Evolutionary conservation across 2,888 invertebrate genomes (phyloP).

Genomic region (Petrolisthes cinctipes): DNA sequence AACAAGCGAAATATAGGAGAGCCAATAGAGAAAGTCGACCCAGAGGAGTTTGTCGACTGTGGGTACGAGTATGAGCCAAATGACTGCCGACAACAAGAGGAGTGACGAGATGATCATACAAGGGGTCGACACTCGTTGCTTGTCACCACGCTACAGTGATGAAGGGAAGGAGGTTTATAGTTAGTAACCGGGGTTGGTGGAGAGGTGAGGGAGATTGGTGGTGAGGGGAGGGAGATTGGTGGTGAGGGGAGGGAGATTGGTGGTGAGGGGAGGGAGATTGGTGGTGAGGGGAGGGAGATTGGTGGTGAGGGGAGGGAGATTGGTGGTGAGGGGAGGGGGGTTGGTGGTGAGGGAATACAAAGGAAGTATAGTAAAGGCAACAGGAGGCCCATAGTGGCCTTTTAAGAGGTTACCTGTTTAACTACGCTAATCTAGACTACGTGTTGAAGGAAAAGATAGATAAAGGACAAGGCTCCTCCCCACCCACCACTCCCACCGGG

Average conservation of each 20-base stretch:
- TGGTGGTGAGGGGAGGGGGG: background rate
- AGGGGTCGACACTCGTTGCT: constrained; percentile 41
- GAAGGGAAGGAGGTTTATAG: background rate
- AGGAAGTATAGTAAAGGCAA: too few species aligned
- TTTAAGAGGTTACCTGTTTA: too few species aligned
- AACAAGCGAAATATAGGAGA: constrained; percentile 53
- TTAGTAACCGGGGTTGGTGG: background rate
- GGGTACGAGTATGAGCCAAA: constrained; percentile 44
- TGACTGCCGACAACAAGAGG: constrained; percentile 7
- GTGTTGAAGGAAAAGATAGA: too few species aligned
- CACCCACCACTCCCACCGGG: too few species aligned
- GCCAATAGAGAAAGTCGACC: constrained; percentile 54
- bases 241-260: background rate
- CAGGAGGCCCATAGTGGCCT: too few species aligned
- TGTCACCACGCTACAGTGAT: background rate
- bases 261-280: background rate
- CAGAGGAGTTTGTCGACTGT: constrained; percentile 33
- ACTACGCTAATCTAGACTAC: too few species aligned
- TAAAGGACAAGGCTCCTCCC: too few species aligned
- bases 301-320: background rate
- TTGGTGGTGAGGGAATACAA: background rate
- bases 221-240: background rate
- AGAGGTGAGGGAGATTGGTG: background rate
- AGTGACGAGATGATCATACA: constrained; percentile 33
- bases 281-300: background rate